phyloP scores from a whole-genome alignment of 2,797 vertebrate species.

The Chromobotia macracanthus region DNA sequence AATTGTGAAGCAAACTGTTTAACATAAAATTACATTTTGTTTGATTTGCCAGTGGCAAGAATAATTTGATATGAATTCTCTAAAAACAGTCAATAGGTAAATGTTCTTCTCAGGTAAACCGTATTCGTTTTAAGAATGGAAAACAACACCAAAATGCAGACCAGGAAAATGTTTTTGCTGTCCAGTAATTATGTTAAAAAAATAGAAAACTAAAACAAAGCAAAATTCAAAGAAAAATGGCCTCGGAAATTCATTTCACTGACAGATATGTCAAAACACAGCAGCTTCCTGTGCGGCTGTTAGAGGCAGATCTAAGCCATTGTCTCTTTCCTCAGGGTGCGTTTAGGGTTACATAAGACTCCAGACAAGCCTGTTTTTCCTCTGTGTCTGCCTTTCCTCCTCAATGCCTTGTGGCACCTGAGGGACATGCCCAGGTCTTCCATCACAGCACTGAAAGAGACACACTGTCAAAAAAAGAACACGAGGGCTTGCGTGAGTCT shows the following conservation, averaged over 20 bases:
- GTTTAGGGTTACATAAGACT: slow-evolving; percentile 88
- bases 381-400: slow-evolving; percentile 84
- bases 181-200: slow-evolving; percentile 17
- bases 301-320: slow-evolving; percentile 69
- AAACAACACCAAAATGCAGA: background rate
- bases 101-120: background rate
- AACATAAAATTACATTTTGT: background rate
- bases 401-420: slow-evolving; percentile 88
- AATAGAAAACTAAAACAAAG: slow-evolving; percentile 1
- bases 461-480: slow-evolving; percentile 77
- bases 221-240: slow-evolving; percentile 6
- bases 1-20: background rate
- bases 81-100: no score
- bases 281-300: slow-evolving; percentile 56
- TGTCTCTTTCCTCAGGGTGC: slow-evolving; percentile 80
- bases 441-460: slow-evolving; percentile 90
- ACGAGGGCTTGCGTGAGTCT: slow-evolving; percentile 41
- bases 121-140: background rate
- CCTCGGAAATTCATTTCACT: slow-evolving; percentile 23
- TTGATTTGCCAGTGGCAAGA: no score
- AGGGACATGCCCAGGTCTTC: slow-evolving; percentile 91
- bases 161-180: background rate
- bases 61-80: no score
- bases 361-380: slow-evolving; percentile 80
- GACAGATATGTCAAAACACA: slow-evolving; percentile 28